Percentiles rank a stretch among this genome's conserved stretches.
These are phyloP conservation scores for Geococcyx californianus DNA, from an alignment of 2,113 vertebrate species.

Conservation along the genomic window DNA sequence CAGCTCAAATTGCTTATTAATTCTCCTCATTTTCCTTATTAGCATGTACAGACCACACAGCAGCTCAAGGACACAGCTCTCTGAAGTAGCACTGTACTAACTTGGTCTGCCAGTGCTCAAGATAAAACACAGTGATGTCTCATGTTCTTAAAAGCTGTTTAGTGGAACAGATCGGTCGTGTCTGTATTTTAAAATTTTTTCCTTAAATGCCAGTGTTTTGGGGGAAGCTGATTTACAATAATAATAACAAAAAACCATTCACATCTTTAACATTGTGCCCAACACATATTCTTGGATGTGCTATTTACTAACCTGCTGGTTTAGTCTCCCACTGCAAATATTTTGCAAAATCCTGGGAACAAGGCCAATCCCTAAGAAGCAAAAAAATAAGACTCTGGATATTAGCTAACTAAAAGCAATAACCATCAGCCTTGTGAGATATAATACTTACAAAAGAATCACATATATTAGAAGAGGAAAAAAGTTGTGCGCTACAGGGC, in stretches of 20 bases:
- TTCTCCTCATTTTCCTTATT: slow-evolving; percentile 78
- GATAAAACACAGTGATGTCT: slow-evolving; percentile 42
- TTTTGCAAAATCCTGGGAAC: slow-evolving; percentile 61
- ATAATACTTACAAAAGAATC: neutral
- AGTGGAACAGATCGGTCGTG: neutral
- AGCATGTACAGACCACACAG: slow-evolving; percentile 59
- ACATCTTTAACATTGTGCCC: neutral
- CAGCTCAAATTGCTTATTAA: slow-evolving; percentile 70
- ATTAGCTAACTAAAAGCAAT: slow-evolving; percentile 16
- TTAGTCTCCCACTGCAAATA: slow-evolving; percentile 28
- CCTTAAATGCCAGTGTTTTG: neutral
- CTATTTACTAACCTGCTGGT: slow-evolving; percentile 11
- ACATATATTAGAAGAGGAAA: neutral
- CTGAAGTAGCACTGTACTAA: slow-evolving; percentile 51
- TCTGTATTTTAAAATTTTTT: neutral
- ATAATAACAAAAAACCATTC: neutral
- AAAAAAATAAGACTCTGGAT: neutral
- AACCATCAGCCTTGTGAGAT: neutral
- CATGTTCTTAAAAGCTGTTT: neutral
- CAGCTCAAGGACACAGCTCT: slow-evolving; percentile 72
- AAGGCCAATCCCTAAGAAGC: slow-evolving; percentile 21
- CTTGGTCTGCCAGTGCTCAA: slow-evolving; percentile 19
- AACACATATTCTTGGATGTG: neutral
- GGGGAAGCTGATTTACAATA: neutral
- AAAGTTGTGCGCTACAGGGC: neutral